These are phyloP conservation scores for Gobiocypris rarus DNA, from an alignment of 2,113 vertebrate species.

Conservation along the genomic window DNA sequence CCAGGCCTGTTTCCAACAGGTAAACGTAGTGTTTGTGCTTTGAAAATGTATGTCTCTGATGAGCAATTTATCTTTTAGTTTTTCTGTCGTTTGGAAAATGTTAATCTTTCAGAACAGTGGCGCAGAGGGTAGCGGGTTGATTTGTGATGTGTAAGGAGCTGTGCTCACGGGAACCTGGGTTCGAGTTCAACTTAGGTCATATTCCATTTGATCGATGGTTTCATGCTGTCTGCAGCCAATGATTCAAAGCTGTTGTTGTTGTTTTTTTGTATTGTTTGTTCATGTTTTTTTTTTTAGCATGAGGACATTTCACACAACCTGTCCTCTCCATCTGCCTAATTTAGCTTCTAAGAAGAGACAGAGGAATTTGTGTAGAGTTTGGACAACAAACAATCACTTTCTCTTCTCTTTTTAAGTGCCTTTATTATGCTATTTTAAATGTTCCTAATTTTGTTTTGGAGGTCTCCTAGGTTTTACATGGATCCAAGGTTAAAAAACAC, in stretches of 20 bases:
- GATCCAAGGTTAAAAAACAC: too few relatives aligned
- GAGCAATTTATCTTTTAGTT: not conserved
- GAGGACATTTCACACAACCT: not conserved
- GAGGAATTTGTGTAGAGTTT: not conserved
- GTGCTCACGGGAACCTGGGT: not conserved
- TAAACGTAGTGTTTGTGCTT: slow-evolving; percentile 54
- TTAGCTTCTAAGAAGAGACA: not conserved
- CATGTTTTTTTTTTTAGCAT: not conserved
- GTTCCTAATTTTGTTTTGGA: too few relatives aligned
- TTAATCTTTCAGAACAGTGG: not conserved
- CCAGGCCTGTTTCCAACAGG: slow-evolving; percentile 85
- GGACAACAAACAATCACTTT: not conserved
- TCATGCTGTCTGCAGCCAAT: not conserved
- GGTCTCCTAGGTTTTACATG: too few relatives aligned
- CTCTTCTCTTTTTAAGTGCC: not conserved
- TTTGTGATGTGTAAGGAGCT: not conserved
- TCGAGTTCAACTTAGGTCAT: not conserved
- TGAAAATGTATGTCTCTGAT: too few relatives aligned
- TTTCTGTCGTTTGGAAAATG: not conserved
- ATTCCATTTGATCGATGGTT: not conserved
- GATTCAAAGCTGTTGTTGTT: not conserved
- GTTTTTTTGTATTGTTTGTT: not conserved
- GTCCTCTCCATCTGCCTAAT: not conserved
- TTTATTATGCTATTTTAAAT: too few relatives aligned
- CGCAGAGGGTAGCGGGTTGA: not conserved